A percentile compares a stretch with the other conserved stretches of the same genome.
Conservation (phyloP, 1,140 invertebrate species). For the Laupala kohalensis region DNA sequence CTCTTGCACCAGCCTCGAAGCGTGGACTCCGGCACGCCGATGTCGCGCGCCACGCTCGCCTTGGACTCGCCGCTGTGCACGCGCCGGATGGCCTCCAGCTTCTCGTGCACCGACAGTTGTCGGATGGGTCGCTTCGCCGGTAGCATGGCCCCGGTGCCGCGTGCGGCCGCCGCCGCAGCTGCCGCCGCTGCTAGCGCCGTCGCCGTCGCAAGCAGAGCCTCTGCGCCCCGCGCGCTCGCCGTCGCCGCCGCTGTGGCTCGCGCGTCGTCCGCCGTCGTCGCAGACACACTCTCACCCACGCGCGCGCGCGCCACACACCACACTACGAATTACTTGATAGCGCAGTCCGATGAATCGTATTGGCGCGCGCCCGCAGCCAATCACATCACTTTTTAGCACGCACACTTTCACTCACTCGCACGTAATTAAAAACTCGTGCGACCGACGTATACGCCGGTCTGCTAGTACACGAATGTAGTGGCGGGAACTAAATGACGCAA, state of each 20-base stretch:
- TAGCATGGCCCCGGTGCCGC: constrained; percentile 6
- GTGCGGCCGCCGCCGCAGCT: too few relatives aligned
- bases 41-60: constrained; percentile 64
- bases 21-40: constrained; percentile 70
- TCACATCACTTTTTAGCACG: constrained; percentile 11
- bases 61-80: constrained; percentile 71
- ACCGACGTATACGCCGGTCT: not conserved
- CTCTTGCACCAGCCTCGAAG: constrained; percentile 74
- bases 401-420: constrained; percentile 8
- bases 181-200: too few relatives aligned
- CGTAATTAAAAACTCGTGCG: constrained; percentile 9
- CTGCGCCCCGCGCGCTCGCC: too few relatives aligned
- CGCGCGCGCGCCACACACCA: not conserved
- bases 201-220: not conserved
- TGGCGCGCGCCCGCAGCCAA: constrained; percentile 7
- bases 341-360: constrained; percentile 7
- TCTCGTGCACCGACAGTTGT: constrained; percentile 55
- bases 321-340: constrained; percentile 8
- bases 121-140: constrained; percentile 24
- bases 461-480: not conserved
- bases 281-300: not conserved
- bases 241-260: too few relatives aligned
- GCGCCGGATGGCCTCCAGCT: constrained; percentile 60
- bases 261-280: too few relatives aligned
- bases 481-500: too few relatives aligned